Evolutionary conservation across 2,797 vertebrate species (phyloP).

Genomic region (Anguilla megastoma): DNA sequence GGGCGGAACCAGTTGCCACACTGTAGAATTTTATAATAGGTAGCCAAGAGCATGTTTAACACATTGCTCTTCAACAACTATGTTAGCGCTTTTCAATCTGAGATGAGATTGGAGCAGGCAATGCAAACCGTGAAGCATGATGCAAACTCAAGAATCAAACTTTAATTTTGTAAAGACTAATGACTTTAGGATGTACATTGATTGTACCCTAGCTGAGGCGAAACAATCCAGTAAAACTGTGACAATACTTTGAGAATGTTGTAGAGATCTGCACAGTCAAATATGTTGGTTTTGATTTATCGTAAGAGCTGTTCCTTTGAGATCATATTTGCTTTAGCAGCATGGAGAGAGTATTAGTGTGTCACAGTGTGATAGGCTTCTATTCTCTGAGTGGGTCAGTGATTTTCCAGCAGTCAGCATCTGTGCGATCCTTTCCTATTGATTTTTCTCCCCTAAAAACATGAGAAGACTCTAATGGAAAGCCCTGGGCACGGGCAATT

Average conservation of each 20-base stretch:
- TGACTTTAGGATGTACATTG: not conserved
- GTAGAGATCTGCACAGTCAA: not conserved
- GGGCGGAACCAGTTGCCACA: not conserved
- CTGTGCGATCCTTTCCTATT: not conserved
- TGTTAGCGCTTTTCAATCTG: not conserved
- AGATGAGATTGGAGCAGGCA: conserved; percentile 6
- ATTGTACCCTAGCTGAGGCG: not conserved
- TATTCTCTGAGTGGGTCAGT: not conserved
- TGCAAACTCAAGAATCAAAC: not conserved
- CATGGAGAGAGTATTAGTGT: not conserved
- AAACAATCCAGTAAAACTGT: not conserved
- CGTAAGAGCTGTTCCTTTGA: not conserved
- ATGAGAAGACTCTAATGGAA: conserved; percentile 17
- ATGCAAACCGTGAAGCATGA: not conserved
- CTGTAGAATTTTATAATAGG: not conserved
- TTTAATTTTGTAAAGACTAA: not conserved
- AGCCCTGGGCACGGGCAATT: conserved; percentile 2
- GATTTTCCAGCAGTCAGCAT: conserved; percentile 8
- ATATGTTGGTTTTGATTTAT: not conserved
- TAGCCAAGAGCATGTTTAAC: not conserved
- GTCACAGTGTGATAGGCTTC: not conserved
- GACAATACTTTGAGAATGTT: not conserved
- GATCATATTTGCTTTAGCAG: not conserved
- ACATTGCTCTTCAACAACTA: not conserved
- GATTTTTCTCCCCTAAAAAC: conserved; percentile 3